Percentiles rank a stretch among this genome's conserved stretches.
These are phyloP conservation scores for Timandra comae DNA, from an alignment of 2,888 invertebrate species.

Conservation along the genomic window DNA sequence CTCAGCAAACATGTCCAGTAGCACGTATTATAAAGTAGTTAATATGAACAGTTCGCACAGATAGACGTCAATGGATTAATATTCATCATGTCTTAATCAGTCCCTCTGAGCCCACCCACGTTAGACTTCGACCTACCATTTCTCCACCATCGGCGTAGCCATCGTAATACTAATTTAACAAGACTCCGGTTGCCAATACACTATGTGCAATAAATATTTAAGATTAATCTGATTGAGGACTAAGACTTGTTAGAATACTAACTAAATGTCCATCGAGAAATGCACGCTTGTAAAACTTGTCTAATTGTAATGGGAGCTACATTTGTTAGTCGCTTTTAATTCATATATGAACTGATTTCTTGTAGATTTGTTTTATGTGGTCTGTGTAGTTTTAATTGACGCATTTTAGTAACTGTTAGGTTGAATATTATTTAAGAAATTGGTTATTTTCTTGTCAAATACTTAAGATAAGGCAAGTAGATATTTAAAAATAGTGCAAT, in stretches of 20 bases:
- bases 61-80: slow-evolving; percentile 40
- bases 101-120: slow-evolving; percentile 65
- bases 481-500: no score
- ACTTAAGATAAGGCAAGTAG: no score
- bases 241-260: slow-evolving; percentile 66
- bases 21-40: no score
- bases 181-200: slow-evolving; percentile 57
- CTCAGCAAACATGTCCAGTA: no score
- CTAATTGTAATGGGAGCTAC: slow-evolving; percentile 30
- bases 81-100: slow-evolving; percentile 70
- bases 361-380: slow-evolving; percentile 1
- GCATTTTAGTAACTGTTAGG: no score
- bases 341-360: slow-evolving; percentile 1
- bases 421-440: no score
- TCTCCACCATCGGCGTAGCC: slow-evolving; percentile 65
- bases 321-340: slow-evolving; percentile 26
- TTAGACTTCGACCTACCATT: slow-evolving; percentile 50
- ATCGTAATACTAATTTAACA: slow-evolving; percentile 72
- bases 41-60: slow-evolving; percentile 9
- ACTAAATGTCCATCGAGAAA: slow-evolving; percentile 27
- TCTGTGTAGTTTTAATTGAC: no score
- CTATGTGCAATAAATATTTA: slow-evolving; percentile 75
- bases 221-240: slow-evolving; percentile 71
- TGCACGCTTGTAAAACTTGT: slow-evolving; percentile 27
- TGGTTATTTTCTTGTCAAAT: no score